A percentile compares a stretch with the other conserved stretches of the same genome.
phyloP scores from a whole-genome alignment of 2,797 vertebrate species.

The Bradypodion pumilum region DNA sequence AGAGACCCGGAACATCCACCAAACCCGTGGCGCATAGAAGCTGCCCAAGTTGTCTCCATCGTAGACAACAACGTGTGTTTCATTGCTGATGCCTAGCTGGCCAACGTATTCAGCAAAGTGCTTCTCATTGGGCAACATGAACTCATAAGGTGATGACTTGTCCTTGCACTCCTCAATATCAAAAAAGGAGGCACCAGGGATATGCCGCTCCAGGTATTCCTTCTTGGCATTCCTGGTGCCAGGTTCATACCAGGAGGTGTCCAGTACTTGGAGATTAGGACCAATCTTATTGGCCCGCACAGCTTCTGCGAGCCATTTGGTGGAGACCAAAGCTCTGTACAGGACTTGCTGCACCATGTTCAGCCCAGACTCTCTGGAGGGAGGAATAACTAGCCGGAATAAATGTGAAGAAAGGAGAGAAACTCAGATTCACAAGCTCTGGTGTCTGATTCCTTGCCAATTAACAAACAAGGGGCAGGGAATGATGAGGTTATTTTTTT shows the following conservation, averaged over 20 bases:
- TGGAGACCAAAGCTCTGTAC: conserved; percentile 81
- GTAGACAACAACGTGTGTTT: conserved; percentile 93
- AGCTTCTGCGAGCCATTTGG: conserved; percentile 86
- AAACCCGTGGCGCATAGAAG: conserved; percentile 88
- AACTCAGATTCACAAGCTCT: neutral
- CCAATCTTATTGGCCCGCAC: conserved; percentile 76
- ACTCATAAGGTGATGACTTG: conserved; percentile 76
- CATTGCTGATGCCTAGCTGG: conserved; percentile 83
- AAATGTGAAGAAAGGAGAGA: neutral
- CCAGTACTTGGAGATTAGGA: conserved; percentile 82
- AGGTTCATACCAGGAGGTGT: conserved; percentile 88
- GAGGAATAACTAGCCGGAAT: neutral
- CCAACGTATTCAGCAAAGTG: conserved; percentile 86
- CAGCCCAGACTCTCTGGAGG: neutral
- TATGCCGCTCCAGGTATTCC: conserved; percentile 85
- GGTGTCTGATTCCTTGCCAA: conserved; percentile 14
- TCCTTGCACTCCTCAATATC: conserved; percentile 90
- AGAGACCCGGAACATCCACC: conserved; percentile 97
- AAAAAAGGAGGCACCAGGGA: conserved; percentile 89
- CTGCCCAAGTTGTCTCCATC: conserved; percentile 87
- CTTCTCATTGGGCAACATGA: conserved; percentile 85
- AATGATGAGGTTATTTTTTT: neutral
- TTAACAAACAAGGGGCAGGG: neutral
- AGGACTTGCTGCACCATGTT: conserved; percentile 83
- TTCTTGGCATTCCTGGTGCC: conserved; percentile 79